Evolutionary conservation across 2,113 vertebrate genomes (phyloP), one percentile per base, ranked within the genome.

Genomic region (Cephalophus harveyi): DNA sequence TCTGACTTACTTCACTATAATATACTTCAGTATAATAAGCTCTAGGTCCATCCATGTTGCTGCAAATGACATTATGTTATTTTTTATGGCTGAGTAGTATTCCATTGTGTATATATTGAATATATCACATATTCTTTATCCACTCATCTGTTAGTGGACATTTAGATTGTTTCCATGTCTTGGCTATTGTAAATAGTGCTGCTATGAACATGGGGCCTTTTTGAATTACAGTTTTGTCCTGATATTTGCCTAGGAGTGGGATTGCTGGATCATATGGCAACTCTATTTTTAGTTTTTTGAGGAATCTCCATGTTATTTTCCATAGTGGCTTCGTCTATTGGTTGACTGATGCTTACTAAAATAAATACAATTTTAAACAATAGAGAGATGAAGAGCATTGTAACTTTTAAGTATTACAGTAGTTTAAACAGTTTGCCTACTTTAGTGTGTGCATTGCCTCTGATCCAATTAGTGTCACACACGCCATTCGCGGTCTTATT

Each of bases 401-500:
- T 91, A 88, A 50, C 50, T 87, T 71, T 93, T 46, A 92, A 78
- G 16, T n/a, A 84, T 95, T 84, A 50, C 50, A 59, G 12, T 48
- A 74, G 30, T 60, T 97, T 84, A 64, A 94, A 92, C 62, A 74
- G 40, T 83, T 95, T 87, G 36, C 62, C 40, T 81, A 6, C 64
- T 71, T 97, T 89, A 46, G 57, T 92, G 74, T 78, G 21, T 93
- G 21, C 43, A 85, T 95, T 97, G 46, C 76, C 25, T 94, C 92
- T 92, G 82, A 81, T 87, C 50, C 74, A 83, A 17, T 91, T 85
- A 84, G 81, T 90, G 50, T 40, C 62, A 84, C 78, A 83, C 87
- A 48, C 28, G 91, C 25, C 30, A 81, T 95, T 89, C 30, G 62
- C 82, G 10, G 12, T 85, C 33, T 92, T 67, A 40, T 30, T 87